Evolutionary conservation across 2,113 vertebrate species (phyloP), one percentile per base, ranked within the genome.

Genomic region (Ageneiosus marmoratus): DNA sequence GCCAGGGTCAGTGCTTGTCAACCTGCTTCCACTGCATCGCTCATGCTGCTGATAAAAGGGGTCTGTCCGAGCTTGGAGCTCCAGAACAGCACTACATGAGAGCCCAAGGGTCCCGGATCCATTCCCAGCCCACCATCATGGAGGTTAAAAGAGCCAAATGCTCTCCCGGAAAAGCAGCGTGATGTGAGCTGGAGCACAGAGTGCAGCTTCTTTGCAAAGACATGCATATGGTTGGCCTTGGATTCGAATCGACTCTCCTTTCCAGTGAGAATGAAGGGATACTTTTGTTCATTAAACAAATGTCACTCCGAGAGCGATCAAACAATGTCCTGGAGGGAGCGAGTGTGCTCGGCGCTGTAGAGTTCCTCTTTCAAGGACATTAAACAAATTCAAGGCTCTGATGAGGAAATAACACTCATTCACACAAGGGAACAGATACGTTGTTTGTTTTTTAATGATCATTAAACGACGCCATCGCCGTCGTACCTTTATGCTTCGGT

Each of bases 241-340:
- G 62, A 60, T 74, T 63, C 18, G 22, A 22, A 32, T 65, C 3
- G 11, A 29, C 16, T 69, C 60, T 73, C 18, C 41, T 79, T 72
- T 80, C 70, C 20, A 6, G 12, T 24, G 41, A 78, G 51, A 48
- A 69, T 51, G 70, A 46, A 83, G 27, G 60, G 63, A 78, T 75
- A 86, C 63, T 74, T 84, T 84, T 81, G 85, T 84, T 84, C 85
- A 84, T 86, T 86, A 86, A 81, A 82, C 78, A 78, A 78, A 84
- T 84, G 83, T 74, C 83, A 87, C 56, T 82, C 83, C 70, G 63
- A 78, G 79, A 74, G 82, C 62, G 24, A 72, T 78, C 83, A 82
- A 82, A 87, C 83, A 62, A 58, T 60, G 75, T 83, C 83, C 83
- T 76, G 56, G 70, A 85, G 79, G 80, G 60, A 74, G 75, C 46